Percentiles rank a stretch among this genome's conserved stretches.
Evolutionary conservation across 2,797 vertebrate genomes (phyloP).

Genomic region (Xenops minutus): DNA sequence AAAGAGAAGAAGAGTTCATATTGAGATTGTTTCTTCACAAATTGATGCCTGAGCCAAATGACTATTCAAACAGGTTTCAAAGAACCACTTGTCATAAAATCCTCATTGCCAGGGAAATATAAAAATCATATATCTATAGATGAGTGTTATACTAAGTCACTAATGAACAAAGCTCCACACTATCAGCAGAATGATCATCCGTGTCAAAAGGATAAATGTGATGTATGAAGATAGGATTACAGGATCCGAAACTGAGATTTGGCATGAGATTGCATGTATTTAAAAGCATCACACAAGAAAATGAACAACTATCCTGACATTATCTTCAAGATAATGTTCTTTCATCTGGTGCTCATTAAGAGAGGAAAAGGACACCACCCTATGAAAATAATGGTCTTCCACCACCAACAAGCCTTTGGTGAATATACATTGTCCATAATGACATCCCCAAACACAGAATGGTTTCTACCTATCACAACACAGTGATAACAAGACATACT

Average conservation of each 20-base stretch:
- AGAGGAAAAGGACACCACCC: not conserved
- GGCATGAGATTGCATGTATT: not conserved
- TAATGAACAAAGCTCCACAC: not conserved
- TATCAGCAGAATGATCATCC: not conserved
- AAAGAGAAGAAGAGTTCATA: not conserved
- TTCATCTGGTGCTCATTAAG: not conserved
- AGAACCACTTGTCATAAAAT: not conserved
- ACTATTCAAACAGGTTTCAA: not conserved
- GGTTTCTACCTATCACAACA: not conserved
- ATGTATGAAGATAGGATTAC: not conserved
- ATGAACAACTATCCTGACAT: not conserved
- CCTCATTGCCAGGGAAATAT: not conserved
- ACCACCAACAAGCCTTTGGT: not conserved
- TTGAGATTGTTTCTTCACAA: not conserved
- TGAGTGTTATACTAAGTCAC: not conserved
- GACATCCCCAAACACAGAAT: not conserved
- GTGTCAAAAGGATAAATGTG: not conserved
- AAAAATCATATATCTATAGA: not conserved
- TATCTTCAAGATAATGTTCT: not conserved
- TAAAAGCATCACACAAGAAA: not conserved
- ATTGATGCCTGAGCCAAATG: not conserved
- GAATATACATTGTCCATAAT: not conserved
- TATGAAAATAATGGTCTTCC: not conserved
- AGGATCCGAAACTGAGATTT: not conserved
- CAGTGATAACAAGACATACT: accelerated